phyloP scores from a whole-genome alignment of 2,888 invertebrate species.

The Parascotia fuliginaria region DNA sequence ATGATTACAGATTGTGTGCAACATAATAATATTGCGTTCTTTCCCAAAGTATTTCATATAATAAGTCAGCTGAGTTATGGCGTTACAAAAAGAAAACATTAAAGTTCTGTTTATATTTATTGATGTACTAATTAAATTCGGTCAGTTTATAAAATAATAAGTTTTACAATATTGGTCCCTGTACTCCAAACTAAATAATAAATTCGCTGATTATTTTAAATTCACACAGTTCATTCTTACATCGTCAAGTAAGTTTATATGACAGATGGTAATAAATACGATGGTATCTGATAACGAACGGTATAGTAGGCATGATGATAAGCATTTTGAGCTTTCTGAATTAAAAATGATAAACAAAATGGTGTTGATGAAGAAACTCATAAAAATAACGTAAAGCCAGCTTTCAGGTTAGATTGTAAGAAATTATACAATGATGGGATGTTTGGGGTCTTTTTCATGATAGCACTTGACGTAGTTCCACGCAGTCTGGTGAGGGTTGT shows the following conservation, averaged over 20 bases:
- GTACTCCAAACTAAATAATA: constrained; percentile 29
- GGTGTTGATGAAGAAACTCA: neutral
- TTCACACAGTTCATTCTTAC: neutral
- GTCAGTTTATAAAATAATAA: constrained; percentile 46
- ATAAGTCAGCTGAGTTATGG: too few relatives aligned
- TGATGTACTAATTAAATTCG: constrained; percentile 57
- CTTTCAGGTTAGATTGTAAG: neutral
- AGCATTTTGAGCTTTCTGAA: constrained; percentile 7
- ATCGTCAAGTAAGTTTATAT: neutral
- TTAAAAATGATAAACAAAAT: neutral
- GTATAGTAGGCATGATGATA: neutral
- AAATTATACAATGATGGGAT: constrained; percentile 74
- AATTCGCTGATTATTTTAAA: neutral
- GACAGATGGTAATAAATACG: neutral
- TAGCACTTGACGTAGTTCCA: constrained; percentile 85
- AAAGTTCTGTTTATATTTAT: constrained; percentile 30
- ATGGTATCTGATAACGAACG: neutral
- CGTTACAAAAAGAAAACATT: constrained; percentile 17
- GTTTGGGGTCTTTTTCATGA: constrained; percentile 83
- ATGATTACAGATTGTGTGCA: too few relatives aligned
- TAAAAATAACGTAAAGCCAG: neutral
- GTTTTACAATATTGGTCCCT: constrained; percentile 30
- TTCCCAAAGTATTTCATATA: too few relatives aligned
- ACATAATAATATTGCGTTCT: too few relatives aligned
- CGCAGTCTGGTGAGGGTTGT: constrained; percentile 78